Base-by-base conservation (phyloP, 64 coral and sea anemone species). In the Catalaphyllia jardinei region DNA sequence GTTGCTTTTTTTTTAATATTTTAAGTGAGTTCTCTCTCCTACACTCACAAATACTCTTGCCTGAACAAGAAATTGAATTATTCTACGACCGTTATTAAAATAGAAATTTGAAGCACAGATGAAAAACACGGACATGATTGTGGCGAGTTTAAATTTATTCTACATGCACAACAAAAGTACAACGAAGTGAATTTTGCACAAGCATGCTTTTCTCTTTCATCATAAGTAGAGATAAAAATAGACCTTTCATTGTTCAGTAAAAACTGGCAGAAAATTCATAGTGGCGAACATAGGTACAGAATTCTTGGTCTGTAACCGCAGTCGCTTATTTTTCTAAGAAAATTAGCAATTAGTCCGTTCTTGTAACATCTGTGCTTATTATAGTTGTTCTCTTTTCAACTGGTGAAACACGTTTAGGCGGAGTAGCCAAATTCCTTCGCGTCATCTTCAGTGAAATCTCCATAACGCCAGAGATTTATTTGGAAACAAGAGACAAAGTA, bases 391-490 rank as follows among this genome's bases (percentile, higher is more conserved):
- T 69, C 4, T 69, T 69, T 22, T 27, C n/a, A 22, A 62, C 10
- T 20, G 28, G 29, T 19, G 78, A 18, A 9, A 57, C 54, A 57
- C 54, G 12, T 12, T 60, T 83, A 83, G 8, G 38, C 64, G 13
- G 92, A 89, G 51, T 93, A 96, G 38, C 95, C 95, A 88, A 96
- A 96, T 74, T 96, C 95, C 31, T 92, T 88, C 11, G 95, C 95
- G 51, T 96, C 95, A 10, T 96, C 95, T 3, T 93, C 91, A 18
- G 95, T 96, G 30, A 96, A 96, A 82, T 96, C 95, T 62, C 95
- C 95, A 75, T 96, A 96, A 60, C 95, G 87, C 95, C 95, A 96
- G 33, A 96, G 62, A 76, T 96, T 96, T 42, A 93, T 39, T 91
- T 96, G 72, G n/a, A 77, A 81, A 55, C 33, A 84, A 62, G 35